Percentiles rank a stretch among this genome's conserved stretches.
phyloP scores from a whole-genome alignment of 2,113 vertebrate species.

The Stomatorhinus ivindoensis region DNA sequence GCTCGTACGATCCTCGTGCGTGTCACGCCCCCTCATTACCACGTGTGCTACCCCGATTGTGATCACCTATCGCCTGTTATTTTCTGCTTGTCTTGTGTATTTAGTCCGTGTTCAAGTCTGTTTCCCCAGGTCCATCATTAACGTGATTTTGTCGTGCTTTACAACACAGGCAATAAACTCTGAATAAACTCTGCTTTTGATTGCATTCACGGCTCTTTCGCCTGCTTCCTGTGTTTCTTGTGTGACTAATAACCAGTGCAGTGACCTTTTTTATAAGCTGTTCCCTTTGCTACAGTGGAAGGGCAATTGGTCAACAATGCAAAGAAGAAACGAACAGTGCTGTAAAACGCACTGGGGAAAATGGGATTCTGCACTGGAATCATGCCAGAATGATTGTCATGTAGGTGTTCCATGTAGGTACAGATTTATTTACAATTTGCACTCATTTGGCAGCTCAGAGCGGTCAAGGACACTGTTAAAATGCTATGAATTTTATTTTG shows the following conservation, averaged over 20 bases:
- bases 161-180: too few relatives aligned
- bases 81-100: too few relatives aligned
- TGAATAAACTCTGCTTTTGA: too few relatives aligned
- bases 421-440: neutral
- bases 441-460: neutral
- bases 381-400: neutral
- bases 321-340: neutral
- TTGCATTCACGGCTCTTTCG: too few relatives aligned
- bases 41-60: too few relatives aligned
- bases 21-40: too few relatives aligned
- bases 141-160: too few relatives aligned
- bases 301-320: slow-evolving; percentile 39
- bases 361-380: neutral
- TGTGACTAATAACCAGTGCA: slow-evolving; percentile 41
- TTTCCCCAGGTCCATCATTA: too few relatives aligned
- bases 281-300: slow-evolving; percentile 6
- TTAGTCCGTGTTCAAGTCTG: too few relatives aligned
- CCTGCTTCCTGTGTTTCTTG: slow-evolving; percentile 36
- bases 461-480: neutral
- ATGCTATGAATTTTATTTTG: neutral
- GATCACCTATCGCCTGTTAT: too few relatives aligned
- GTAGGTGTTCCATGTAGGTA: neutral
- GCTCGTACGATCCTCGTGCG: too few relatives aligned
- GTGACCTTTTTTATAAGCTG: slow-evolving; percentile 43
- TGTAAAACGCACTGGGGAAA: neutral